These are phyloP conservation scores for Tetraodon nigroviridis DNA, from an alignment of 2,113 vertebrate species.

Conservation along the genomic window DNA sequence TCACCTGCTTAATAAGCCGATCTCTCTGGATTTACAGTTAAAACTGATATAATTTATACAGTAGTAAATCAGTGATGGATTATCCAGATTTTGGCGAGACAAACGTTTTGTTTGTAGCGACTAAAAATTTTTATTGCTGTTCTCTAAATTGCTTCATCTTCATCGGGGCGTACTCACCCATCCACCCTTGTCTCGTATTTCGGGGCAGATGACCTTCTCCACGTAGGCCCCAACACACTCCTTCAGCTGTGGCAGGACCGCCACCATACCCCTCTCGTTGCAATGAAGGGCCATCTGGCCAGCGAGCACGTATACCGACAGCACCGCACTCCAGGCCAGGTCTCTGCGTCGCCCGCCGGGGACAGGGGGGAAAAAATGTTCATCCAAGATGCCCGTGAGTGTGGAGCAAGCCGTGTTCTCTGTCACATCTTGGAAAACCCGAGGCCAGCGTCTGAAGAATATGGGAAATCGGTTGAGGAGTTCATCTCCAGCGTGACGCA, in stretches of 20 bases:
- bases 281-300: slow-evolving; percentile 77
- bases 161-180: slow-evolving; percentile 63
- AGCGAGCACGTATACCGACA: slow-evolving; percentile 75
- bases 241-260: slow-evolving; percentile 62
- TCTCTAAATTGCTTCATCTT: too few species aligned
- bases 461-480: slow-evolving; percentile 73
- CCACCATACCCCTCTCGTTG: slow-evolving; percentile 63
- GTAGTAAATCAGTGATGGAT: too few species aligned
- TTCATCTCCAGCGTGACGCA: slow-evolving; percentile 70
- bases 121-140: background rate
- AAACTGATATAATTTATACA: too few species aligned
- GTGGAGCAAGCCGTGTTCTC: slow-evolving; percentile 61
- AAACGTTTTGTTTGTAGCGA: background rate
- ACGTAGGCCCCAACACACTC: slow-evolving; percentile 70
- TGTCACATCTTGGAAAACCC: slow-evolving; percentile 71
- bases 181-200: slow-evolving; percentile 70
- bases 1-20: too few species aligned
- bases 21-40: too few species aligned
- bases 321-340: slow-evolving; percentile 70
- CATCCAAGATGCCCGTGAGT: slow-evolving; percentile 68
- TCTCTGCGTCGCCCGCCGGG: slow-evolving; percentile 50
- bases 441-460: slow-evolving; percentile 77
- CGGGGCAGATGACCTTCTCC: slow-evolving; percentile 72
- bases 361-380: slow-evolving; percentile 63
- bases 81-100: too few species aligned